Evolutionary conservation across 2,888 invertebrate genomes (phyloP), one percentile per base, ranked within the genome.

Genomic region (Dryadula phaetusa): DNA sequence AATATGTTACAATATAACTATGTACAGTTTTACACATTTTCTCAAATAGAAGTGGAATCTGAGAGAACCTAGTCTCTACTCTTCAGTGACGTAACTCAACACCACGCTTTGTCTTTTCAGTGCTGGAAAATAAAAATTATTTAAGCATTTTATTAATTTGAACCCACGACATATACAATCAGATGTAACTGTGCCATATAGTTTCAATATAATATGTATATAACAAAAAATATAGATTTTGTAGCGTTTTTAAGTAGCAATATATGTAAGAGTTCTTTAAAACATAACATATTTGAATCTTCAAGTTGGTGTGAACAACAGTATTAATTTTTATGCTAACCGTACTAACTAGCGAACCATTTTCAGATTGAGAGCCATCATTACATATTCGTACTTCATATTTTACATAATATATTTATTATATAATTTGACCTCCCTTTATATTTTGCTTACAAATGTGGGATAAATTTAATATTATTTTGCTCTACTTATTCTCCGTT

Each of bases 291-390:
- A 52, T 18, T 52, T 32, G 52, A 52, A 28, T 32, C 10, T 28
- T 32, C 52, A 52, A 52, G 52, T 28, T 28, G 32, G 52, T 52
- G 52, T 52, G 28, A 52, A 52, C 28, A 49, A 49, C 0, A 5
- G n/a, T 52, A 52, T 28, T 28, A 52, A 28, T 52, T 52, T 52
- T 16, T 16, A 52, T 52, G 25, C 52, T 52, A 52, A 52, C 52
- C 18, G 52, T 32, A 52, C 52, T 52, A 28, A 52, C 52, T 52
- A 52, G 52, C 52, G 52, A 52, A 52, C 52, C 52, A 16, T 52
- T 52, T 32, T 10, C 52, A 28, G 52, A 32, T 28, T 28, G 5
- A 52, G 52, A n/a, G 28, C 28, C 52, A 52, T 52, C 52, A 32
- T 52, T 52, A 52, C 52, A 52, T 10, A 52, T 28, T 44, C 44